Conservation (phyloP, 2,888 invertebrate species). For the Miltochrista miniata region DNA sequence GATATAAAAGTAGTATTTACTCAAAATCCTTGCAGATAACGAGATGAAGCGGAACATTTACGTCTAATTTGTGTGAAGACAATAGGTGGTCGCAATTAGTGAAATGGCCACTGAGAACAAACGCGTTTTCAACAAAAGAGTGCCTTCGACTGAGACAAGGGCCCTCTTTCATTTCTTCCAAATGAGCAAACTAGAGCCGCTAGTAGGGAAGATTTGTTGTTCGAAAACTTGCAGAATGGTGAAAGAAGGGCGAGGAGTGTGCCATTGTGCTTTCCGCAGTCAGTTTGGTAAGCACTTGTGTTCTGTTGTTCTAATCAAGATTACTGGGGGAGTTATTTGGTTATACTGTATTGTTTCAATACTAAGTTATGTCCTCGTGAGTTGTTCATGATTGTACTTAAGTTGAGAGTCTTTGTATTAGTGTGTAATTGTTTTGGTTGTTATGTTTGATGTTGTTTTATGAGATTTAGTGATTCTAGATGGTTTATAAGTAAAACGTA, state of each 20-base stretch:
- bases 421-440: slow-evolving; percentile 6
- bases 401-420: neutral
- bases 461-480: too few species aligned
- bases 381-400: slow-evolving; percentile 17
- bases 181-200: slow-evolving; percentile 80
- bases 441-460: neutral
- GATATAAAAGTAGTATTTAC: slow-evolving; percentile 44
- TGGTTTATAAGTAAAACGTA: too few species aligned
- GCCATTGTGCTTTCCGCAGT: slow-evolving; percentile 69
- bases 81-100: slow-evolving; percentile 81
- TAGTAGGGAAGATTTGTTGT: slow-evolving; percentile 76
- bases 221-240: too few species aligned
- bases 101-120: slow-evolving; percentile 80
- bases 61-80: slow-evolving; percentile 73
- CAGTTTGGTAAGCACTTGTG: slow-evolving; percentile 76
- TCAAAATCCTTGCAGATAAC: slow-evolving; percentile 54
- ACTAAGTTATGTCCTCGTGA: slow-evolving; percentile 28
- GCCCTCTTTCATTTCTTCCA: slow-evolving; percentile 80
- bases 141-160: slow-evolving; percentile 61
- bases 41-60: slow-evolving; percentile 64
- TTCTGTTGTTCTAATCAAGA: slow-evolving; percentile 73
- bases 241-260: slow-evolving; percentile 72
- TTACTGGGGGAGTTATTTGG: slow-evolving; percentile 51
- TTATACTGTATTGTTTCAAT: slow-evolving; percentile 41
- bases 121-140: slow-evolving; percentile 77